Evolutionary conservation across 2,888 invertebrate genomes (phyloP).

Genomic region (Tribolium freemani): DNA sequence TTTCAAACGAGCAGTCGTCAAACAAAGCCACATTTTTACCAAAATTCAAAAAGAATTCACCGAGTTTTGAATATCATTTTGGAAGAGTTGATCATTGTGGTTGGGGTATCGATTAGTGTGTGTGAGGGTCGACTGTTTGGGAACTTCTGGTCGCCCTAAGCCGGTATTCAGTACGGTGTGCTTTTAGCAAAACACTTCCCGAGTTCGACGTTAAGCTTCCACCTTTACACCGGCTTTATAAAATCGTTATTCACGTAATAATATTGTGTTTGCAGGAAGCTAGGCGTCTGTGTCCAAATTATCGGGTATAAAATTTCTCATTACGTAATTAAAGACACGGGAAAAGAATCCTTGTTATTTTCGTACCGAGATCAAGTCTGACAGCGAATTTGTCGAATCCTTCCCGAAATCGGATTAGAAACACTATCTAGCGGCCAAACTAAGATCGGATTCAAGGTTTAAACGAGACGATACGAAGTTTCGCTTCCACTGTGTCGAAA

Average conservation of each 20-base stretch:
- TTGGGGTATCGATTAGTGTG: constrained; percentile 1
- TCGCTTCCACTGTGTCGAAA: constrained; percentile 32
- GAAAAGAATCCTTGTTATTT: constrained; percentile 55
- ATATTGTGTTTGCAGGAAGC: constrained; percentile 59
- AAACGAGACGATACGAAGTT: constrained; percentile 39
- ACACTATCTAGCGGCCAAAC: constrained; percentile 48
- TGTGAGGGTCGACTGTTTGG: constrained; percentile 26
- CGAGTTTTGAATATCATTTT: too few species aligned
- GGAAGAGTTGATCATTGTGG: too few species aligned
- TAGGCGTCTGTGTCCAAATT: constrained; percentile 35
- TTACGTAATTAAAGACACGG: constrained; percentile 5
- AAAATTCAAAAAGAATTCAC: too few species aligned
- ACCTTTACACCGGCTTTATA: constrained; percentile 60
- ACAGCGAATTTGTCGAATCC: constrained; percentile 61
- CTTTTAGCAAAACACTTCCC: constrained; percentile 53
- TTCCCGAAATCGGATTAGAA: constrained; percentile 57
- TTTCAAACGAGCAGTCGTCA: constrained; percentile 39
- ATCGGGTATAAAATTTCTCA: constrained; percentile 23
- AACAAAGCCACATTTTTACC: background rate
- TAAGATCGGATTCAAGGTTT: constrained; percentile 37
- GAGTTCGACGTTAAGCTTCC: constrained; percentile 56
- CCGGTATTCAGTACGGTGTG: constrained; percentile 46
- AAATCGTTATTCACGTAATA: constrained; percentile 57
- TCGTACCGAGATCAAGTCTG: constrained; percentile 58
- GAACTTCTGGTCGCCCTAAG: constrained; percentile 44